phyloP scores from a whole-genome alignment of 2,797 vertebrate species.

The Protonibea diacanthus region DNA sequence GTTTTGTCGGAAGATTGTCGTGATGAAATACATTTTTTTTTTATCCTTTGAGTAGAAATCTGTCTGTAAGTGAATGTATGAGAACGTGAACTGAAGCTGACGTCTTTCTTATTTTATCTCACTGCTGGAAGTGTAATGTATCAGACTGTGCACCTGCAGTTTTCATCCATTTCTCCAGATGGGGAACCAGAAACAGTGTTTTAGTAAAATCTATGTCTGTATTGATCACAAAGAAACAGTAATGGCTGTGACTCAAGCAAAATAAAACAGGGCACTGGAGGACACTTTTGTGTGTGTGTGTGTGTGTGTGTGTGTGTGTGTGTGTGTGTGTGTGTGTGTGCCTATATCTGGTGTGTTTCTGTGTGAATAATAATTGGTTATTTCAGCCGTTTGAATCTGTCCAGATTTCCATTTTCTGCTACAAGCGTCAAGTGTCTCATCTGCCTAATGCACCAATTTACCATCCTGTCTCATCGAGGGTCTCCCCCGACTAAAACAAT shows the following conservation, averaged over 20 bases:
- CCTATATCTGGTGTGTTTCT: slow-evolving; percentile 2
- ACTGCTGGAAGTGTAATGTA: slow-evolving; percentile 23
- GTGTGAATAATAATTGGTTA: slow-evolving; percentile 37
- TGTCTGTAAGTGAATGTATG: slow-evolving; percentile 7
- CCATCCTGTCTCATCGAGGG: slow-evolving; percentile 12
- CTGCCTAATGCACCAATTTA: slow-evolving; percentile 51
- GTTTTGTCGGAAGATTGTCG: slow-evolving; percentile 6
- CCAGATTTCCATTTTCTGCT: slow-evolving; percentile 53
- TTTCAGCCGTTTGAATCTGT: slow-evolving; percentile 34
- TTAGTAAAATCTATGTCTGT: slow-evolving; percentile 27
- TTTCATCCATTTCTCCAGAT: slow-evolving; percentile 46
- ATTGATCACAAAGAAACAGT: slow-evolving; percentile 45
- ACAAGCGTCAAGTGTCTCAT: slow-evolving; percentile 37
- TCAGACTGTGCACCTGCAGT: slow-evolving; percentile 36
- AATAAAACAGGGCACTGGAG: slow-evolving; percentile 43
- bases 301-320: slow-evolving; percentile 24
- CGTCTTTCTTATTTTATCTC: slow-evolving; percentile 18
- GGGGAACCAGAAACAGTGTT: slow-evolving; percentile 17
- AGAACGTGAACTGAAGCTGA: slow-evolving; percentile 27
- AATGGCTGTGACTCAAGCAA: slow-evolving; percentile 54
- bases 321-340: slow-evolving; percentile 6
- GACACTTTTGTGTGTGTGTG: slow-evolving; percentile 15
- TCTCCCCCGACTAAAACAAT: slow-evolving; percentile 23
- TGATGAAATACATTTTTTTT: slow-evolving; percentile 28
- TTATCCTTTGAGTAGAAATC: slow-evolving; percentile 13